Percentiles rank a stretch among this genome's conserved stretches.
phyloP scores from a whole-genome alignment of 2,888 invertebrate species.

The Meganola albula region DNA sequence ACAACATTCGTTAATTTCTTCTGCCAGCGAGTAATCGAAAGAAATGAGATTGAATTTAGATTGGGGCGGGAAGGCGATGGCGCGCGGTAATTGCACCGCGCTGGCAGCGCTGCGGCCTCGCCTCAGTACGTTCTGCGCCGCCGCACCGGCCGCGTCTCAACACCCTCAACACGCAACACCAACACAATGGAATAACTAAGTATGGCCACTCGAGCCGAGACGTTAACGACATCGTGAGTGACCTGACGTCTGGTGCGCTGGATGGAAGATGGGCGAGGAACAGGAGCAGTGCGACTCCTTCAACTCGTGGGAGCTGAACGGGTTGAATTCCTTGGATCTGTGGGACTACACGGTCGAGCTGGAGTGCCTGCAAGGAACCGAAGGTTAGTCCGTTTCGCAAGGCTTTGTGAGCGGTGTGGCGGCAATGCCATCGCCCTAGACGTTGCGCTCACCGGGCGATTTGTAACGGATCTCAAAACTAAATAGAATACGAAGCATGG shows the following conservation, averaged over 20 bases:
- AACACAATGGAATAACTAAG: conserved; percentile 34
- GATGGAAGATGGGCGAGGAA: conserved; percentile 65
- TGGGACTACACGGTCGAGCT: conserved; percentile 92
- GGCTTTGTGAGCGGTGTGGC: conserved; percentile 49
- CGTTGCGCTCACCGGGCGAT: conserved; percentile 30
- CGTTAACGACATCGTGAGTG: conserved; percentile 39
- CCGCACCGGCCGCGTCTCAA: conserved; percentile 27
- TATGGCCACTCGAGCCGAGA: conserved; percentile 46
- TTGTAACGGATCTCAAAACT: conserved; percentile 43
- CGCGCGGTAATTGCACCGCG: conserved; percentile 50
- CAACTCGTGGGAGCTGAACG: conserved; percentile 74
- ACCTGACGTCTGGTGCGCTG: conserved; percentile 37
- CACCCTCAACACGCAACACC: conserved; percentile 20
- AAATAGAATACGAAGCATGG: conserved; percentile 41
- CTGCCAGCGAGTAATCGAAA: conserved; percentile 55
- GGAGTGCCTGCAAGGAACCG: conserved; percentile 86
- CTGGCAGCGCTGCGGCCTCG: conserved; percentile 40
- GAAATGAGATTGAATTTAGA: conserved; percentile 65
- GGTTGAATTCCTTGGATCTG: conserved; percentile 84
- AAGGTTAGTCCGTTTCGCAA: conserved; percentile 82
- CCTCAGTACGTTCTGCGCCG: conserved; percentile 29
- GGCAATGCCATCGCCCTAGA: conserved; percentile 22
- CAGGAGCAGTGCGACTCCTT: conserved; percentile 64
- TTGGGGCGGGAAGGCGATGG: conserved; percentile 50
- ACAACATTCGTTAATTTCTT: conserved; percentile 60